Conservation (phyloP, 2,888 invertebrate species). For the Acanthosepion pharaonis region DNA sequence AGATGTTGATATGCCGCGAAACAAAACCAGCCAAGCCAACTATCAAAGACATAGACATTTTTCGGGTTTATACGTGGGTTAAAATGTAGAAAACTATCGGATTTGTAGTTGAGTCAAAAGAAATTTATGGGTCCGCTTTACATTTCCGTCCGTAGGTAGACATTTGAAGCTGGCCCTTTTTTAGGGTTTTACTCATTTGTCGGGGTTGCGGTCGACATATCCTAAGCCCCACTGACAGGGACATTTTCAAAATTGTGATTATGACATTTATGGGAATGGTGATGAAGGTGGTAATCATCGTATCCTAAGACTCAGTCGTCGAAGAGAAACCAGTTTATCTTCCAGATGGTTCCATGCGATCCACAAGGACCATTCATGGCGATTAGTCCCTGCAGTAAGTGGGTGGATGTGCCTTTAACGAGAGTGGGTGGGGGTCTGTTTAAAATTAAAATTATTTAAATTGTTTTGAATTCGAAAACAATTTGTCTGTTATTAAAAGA, state of each 20-base stretch:
- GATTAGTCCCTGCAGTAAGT: neutral
- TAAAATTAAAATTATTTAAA: neutral
- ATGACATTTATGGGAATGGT: neutral
- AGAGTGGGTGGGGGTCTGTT: neutral
- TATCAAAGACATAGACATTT: too few relatives aligned
- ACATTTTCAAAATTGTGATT: neutral
- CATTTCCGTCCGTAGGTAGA: too few relatives aligned
- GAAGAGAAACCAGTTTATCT: neutral
- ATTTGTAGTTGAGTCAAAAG: too few relatives aligned
- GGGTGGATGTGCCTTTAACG: neutral
- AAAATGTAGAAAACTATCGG: too few relatives aligned
- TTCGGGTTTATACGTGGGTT: too few relatives aligned
- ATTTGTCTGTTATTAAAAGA: neutral
- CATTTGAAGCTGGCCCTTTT: too few relatives aligned
- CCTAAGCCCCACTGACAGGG: too few relatives aligned
- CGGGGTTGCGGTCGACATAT: too few relatives aligned
- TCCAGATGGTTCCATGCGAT: neutral
- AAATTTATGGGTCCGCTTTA: too few relatives aligned
- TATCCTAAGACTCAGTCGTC: neutral
- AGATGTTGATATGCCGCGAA: too few relatives aligned
- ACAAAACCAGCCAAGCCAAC: too few relatives aligned
- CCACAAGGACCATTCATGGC: neutral
- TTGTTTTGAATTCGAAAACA: neutral
- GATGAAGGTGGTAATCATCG: neutral
- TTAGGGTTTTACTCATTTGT: too few relatives aligned